Percentiles rank a stretch among this genome's conserved stretches.
These are phyloP conservation scores for Campoletis raptor DNA, from an alignment of 2,888 invertebrate species.

Conservation along the genomic window DNA sequence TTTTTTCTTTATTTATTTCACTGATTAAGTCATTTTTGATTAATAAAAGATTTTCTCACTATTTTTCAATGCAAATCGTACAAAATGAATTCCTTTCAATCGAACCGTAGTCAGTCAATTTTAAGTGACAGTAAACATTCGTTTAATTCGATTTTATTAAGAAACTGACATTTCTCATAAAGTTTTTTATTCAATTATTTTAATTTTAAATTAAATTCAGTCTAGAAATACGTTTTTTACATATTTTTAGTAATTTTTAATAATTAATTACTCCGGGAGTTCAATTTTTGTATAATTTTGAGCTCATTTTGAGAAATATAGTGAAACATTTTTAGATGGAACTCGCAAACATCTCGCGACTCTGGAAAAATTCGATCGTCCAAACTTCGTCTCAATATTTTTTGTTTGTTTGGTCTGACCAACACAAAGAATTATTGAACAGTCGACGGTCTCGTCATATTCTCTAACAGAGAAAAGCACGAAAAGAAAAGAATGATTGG, in stretches of 20 bases:
- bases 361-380: not conserved
- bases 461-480: slow-evolving; percentile 21
- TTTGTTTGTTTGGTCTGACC: slow-evolving; percentile 59
- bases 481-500: slow-evolving; percentile 49
- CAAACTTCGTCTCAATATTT: not conserved
- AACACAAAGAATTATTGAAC: slow-evolving; percentile 72
- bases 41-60: not conserved
- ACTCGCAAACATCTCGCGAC: not conserved
- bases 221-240: too few relatives aligned
- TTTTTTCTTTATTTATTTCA: not conserved
- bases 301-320: not conserved
- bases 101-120: not conserved
- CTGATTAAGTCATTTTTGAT: not conserved
- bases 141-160: not conserved
- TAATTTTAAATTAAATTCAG: too few relatives aligned
- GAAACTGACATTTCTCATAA: not conserved
- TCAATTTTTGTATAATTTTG: too few relatives aligned
- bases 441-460: slow-evolving; percentile 54
- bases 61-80: not conserved
- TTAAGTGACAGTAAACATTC: not conserved
- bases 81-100: not conserved
- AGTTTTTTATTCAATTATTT: too few relatives aligned
- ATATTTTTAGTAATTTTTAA: not conserved
- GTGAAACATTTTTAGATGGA: not conserved
- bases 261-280: too few relatives aligned